Base-by-base conservation (phyloP, 2,113 vertebrate genomes). In the Labeo catla region DNA sequence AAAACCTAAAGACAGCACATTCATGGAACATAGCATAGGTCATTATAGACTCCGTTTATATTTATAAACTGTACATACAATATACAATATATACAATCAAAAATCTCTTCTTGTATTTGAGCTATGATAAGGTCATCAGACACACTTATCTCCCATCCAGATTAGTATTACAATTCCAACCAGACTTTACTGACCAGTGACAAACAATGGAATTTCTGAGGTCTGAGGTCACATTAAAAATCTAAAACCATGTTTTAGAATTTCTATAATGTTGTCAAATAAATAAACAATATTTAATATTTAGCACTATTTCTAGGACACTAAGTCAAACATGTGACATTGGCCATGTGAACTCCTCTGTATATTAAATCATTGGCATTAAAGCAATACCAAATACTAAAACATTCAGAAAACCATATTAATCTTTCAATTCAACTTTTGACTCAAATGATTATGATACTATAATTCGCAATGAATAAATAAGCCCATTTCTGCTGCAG, bases 91-190 rank as follows among this genome's bases (percentile, higher is more conserved):
- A 3, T 34, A 16, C 13, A 54, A 12, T 77, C 10, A 57, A 68
- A 68, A 68, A 39, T 19, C 13, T 70, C 34, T 39, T 39, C 12
- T 52, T 77, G 10, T 65, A 4, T 2, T 36, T 68, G 13, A 34
- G 28, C 6, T 68, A 36, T 36, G 13, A 68, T 0, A 13, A 68
- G 34, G 10, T 13, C n/a, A 63, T 63, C 61, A 68, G 36, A 5
- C 65, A 57, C 50, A 78, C 23, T 36, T 43, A 16, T 57, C 12
- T 12, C 8, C 16, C 45, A 12, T n/a, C 80, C 28, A 80, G n/a
- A 80, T 80, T 39, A 59, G 77, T 80, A 19, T 43, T 80, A 36
- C 19, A 43, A 12, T 66, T 23, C 61, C n/a, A 70, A 70, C 15
- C 34, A 19, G 15, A 16, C 34, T 70, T 66, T 66, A 34, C 36